Conservation (phyloP, 2,888 invertebrate genomes). For the Mechanitis messenoides region DNA sequence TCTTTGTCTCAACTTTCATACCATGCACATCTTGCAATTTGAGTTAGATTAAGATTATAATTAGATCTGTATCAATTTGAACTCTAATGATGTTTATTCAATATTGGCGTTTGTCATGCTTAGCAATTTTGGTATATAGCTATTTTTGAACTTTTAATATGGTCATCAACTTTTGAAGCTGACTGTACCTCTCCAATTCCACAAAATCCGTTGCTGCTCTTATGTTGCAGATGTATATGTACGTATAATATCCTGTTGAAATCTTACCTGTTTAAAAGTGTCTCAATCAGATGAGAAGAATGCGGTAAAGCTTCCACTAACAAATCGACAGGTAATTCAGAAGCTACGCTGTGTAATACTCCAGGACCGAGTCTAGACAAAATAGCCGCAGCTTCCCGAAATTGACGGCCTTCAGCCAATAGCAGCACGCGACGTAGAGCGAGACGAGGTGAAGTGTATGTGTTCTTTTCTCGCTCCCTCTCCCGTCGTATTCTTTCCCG, state of each 20-base stretch:
- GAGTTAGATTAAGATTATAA: too few relatives aligned
- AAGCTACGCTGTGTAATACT: conserved; percentile 84
- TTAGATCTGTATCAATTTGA: too few relatives aligned
- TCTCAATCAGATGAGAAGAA: conserved; percentile 90
- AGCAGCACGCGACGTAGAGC: conserved; percentile 83
- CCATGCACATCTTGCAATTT: too few relatives aligned
- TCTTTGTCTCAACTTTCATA: too few relatives aligned
- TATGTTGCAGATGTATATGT: too few relatives aligned
- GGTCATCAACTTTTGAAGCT: too few relatives aligned
- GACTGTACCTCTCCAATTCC: too few relatives aligned
- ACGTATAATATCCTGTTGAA: background rate
- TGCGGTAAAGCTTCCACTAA: conserved; percentile 93
- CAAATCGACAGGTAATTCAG: conserved; percentile 90
- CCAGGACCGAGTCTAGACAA: conserved; percentile 87
- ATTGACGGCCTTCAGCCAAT: conserved; percentile 91
- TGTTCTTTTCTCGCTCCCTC: conserved; percentile 77
- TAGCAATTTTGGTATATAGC: too few relatives aligned
- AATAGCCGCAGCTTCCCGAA: conserved; percentile 92
- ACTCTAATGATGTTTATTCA: too few relatives aligned
- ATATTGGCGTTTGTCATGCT: too few relatives aligned
- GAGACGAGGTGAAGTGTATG: conserved; percentile 80
- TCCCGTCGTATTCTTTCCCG: conserved; percentile 83
- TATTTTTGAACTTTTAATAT: too few relatives aligned
- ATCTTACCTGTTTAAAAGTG: conserved; percentile 82
- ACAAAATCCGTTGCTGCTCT: too few relatives aligned